These are phyloP conservation scores for Etheostoma cragini DNA, from an alignment of 2,113 vertebrate species.

Conservation along the genomic window DNA sequence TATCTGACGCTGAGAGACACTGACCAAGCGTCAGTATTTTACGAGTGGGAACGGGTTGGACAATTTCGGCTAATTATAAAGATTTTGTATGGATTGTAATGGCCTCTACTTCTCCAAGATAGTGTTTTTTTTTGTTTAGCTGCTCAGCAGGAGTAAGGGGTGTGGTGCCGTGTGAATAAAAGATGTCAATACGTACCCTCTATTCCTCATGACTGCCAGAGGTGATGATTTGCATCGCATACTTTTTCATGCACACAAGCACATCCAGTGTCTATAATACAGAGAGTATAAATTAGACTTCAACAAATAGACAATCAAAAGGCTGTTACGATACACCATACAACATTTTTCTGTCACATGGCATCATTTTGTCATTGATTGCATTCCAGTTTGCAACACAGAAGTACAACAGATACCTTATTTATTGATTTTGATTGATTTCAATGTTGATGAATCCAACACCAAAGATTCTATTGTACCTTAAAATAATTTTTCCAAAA, in stretches of 20 bases:
- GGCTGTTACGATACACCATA: too few species aligned
- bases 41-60: too few species aligned
- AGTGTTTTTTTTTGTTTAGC: background rate
- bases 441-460: too few species aligned
- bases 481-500: too few species aligned
- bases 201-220: constrained; percentile 73
- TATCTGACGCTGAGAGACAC: too few species aligned
- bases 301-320: background rate
- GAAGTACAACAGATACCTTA: too few species aligned
- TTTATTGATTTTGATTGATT: too few species aligned
- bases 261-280: constrained; percentile 42
- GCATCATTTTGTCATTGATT: too few species aligned
- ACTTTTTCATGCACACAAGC: constrained; percentile 26
- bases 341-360: too few species aligned
- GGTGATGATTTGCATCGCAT: constrained; percentile 45
- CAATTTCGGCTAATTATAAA: background rate
- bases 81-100: background rate
- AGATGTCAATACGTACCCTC: constrained; percentile 60
- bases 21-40: too few species aligned
- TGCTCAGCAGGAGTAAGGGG: constrained; percentile 8
- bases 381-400: too few species aligned
- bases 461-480: too few species aligned
- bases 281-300: constrained; percentile 20
- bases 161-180: background rate
- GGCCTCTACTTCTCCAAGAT: background rate